Evolutionary conservation across 2,113 vertebrate genomes (phyloP).

Genomic region (Chionomys nivalis): DNA sequence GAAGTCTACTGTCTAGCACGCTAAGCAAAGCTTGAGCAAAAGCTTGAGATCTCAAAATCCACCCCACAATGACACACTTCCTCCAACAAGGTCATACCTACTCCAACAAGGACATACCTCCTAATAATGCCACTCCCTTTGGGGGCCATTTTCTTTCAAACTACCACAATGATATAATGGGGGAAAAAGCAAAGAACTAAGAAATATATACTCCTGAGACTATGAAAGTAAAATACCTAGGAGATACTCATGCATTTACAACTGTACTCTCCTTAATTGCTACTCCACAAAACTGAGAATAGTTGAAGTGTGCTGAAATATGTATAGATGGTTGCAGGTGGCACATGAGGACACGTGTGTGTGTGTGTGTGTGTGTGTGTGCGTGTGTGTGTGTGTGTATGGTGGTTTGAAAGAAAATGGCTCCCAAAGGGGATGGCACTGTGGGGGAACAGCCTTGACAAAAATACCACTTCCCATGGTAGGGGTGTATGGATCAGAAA

Average conservation of each 20-base stretch:
- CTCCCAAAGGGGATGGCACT: too few relatives aligned
- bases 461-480: too few relatives aligned
- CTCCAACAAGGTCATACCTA: not conserved
- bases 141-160: not conserved
- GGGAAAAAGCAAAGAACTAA: slow-evolving; percentile 14
- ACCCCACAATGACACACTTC: not conserved
- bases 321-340: not conserved
- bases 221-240: not conserved
- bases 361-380: too few relatives aligned
- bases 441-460: too few relatives aligned
- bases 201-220: not conserved
- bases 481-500: too few relatives aligned
- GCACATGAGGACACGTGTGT: not conserved
- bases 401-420: too few relatives aligned
- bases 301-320: not conserved
- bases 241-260: not conserved
- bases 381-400: not conserved
- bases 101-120: too few relatives aligned
- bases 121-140: not conserved
- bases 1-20: not conserved
- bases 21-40: not conserved
- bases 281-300: not conserved
- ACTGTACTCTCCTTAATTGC: not conserved
- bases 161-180: not conserved
- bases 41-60: not conserved